Percentiles rank a stretch among this genome's conserved stretches.
Evolutionary conservation across 2,797 vertebrate genomes (phyloP).

Genomic region (Lagothrix lagotricha): DNA sequence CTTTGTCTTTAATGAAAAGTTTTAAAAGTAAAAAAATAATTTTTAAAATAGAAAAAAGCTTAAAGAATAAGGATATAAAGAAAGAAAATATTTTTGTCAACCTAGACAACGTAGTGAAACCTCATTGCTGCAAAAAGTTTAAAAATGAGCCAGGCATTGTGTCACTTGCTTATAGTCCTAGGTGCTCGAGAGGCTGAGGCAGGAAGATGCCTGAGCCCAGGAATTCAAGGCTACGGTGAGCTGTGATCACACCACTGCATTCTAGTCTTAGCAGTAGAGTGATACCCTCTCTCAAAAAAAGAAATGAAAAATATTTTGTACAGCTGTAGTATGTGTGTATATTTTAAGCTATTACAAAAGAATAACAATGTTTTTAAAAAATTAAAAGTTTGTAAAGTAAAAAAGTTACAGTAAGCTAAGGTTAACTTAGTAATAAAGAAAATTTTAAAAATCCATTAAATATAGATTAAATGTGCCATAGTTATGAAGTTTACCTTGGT

Average conservation of each 20-base stretch:
- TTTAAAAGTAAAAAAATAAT: background rate
- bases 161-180: background rate
- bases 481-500: background rate
- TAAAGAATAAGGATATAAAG: background rate
- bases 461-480: too few species aligned
- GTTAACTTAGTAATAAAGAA: background rate
- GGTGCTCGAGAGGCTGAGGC: background rate
- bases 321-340: background rate
- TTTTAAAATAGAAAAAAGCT: background rate
- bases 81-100: background rate
- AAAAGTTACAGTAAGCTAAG: background rate
- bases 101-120: background rate
- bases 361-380: background rate
- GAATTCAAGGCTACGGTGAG: background rate
- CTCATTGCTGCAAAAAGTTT: background rate
- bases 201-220: background rate
- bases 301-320: background rate
- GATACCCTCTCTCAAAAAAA: background rate
- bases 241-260: background rate
- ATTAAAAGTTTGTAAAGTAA: background rate
- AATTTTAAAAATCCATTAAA: background rate
- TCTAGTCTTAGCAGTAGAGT: background rate
- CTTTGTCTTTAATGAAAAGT: background rate
- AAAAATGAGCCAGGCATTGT: background rate
- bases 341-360: background rate